These are phyloP conservation scores for Ectobius pallidus DNA, from an alignment of 2,888 invertebrate species.

Conservation along the genomic window DNA sequence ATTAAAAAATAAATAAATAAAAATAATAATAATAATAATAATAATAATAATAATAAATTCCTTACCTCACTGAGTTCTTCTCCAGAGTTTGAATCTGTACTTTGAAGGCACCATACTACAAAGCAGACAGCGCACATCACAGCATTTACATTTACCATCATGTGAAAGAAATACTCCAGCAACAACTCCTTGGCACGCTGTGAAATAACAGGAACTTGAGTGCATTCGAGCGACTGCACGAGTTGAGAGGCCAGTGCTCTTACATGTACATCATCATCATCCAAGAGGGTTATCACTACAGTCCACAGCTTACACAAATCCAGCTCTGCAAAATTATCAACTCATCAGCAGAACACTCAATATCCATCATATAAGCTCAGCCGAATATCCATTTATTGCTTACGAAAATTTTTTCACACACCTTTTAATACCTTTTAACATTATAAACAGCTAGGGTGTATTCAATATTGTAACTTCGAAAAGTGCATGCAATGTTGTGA, in stretches of 20 bases:
- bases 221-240: not conserved
- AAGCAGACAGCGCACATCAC: slow-evolving; percentile 20
- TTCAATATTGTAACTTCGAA: too few relatives aligned
- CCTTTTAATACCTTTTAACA: not conserved
- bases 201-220: slow-evolving; percentile 11
- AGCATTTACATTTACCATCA: slow-evolving; percentile 7
- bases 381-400: too few relatives aligned
- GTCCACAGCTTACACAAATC: slow-evolving; percentile 53
- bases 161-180: slow-evolving; percentile 15
- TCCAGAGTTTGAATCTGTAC: not conserved
- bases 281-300: slow-evolving; percentile 57
- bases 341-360: too few relatives aligned
- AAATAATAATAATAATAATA: too few relatives aligned
- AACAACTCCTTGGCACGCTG: slow-evolving; percentile 30
- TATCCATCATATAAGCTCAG: too few relatives aligned
- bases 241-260: slow-evolving; percentile 11
- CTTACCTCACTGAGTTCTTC: too few relatives aligned
- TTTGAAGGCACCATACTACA: slow-evolving; percentile 26
- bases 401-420: slow-evolving; percentile 37
- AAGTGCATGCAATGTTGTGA: too few relatives aligned
- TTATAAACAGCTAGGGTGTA: not conserved
- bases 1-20: too few relatives aligned
- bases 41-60: too few relatives aligned
- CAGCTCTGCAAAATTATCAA: slow-evolving; percentile 52
- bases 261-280: slow-evolving; percentile 59